Base-by-base conservation (phyloP, 2,113 vertebrate genomes). In the Oenanthe melanoleuca region DNA sequence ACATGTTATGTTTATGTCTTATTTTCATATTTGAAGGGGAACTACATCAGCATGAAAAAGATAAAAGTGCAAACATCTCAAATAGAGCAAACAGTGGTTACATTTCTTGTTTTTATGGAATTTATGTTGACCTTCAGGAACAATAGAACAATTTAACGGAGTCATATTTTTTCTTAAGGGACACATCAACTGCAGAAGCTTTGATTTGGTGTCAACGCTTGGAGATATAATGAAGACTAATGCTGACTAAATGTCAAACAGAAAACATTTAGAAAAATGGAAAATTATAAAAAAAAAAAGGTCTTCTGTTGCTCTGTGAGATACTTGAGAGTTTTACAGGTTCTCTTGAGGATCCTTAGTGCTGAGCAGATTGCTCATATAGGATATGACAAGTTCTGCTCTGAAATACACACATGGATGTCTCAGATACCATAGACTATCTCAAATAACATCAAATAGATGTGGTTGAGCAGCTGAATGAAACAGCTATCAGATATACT, bases 61-160 rank as follows among this genome's bases (percentile, higher is more conserved):
- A 38, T 67, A 53, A 25, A 47, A 89, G 12, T 29, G 65, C 17
- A 92, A 86, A 63, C 18, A 80, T 67, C 67, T 91, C n/a, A 82
- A 63, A 91, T 45, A 92, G 42, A 96, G 89, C 22, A 89, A 94
- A 91, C 31, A 56, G 49, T 86, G 75, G 33, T 38, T 91, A 81
- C 21, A 55, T 63, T 89, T 70, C 72, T 77, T 69, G 37, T 42
- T 75, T 74, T 86, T 81, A 70, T 70, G 69, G 33, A 75, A 81
- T 92, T 86, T 86, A 63, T 75, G 42, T 38, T 86, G 63, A 75
- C 69, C 75, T 86, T 92, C 83, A 81, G 42, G 28, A 81, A 11
- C 63, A 92, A 70, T 45, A 81, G 82, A 75, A 69, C 55, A 70
- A 75, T 70, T 75, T 92, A 75, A 75, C 86, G 42, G 77, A 81